Conservation (phyloP, 2,113 vertebrate species). For the Callionymus lyra region DNA sequence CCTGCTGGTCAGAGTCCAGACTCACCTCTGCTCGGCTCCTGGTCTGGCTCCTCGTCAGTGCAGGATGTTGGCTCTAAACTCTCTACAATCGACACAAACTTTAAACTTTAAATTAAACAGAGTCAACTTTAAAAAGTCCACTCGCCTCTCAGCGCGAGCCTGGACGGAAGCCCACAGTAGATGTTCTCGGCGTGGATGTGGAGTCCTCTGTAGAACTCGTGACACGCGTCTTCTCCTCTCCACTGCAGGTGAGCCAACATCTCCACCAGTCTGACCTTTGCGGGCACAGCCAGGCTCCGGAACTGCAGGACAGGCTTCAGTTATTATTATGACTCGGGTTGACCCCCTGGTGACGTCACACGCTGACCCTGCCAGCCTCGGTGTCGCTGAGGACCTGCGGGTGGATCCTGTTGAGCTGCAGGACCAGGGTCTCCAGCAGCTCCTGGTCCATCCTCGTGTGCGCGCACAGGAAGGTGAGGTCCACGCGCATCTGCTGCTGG, state of each 20-base stretch:
- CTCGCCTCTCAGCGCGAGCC: constrained; percentile 70
- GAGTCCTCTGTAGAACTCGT: constrained; percentile 89
- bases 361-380: constrained; percentile 83
- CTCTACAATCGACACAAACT: no score
- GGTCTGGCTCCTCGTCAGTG: no score
- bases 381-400: constrained; percentile 89
- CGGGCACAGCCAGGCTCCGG: constrained; percentile 79
- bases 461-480: constrained; percentile 75
- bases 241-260: constrained; percentile 78
- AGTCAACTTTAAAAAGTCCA: no score
- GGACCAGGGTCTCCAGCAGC: constrained; percentile 83
- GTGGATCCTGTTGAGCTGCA: constrained; percentile 94
- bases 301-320: constrained; percentile 67
- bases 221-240: constrained; percentile 82
- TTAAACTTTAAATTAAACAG: no score
- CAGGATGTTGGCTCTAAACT: no score
- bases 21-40: no score
- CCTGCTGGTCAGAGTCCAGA: no score
- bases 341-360: no score
- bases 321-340: no score
- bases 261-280: constrained; percentile 73
- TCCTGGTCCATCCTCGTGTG: constrained; percentile 76
- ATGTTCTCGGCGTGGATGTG: constrained; percentile 85
- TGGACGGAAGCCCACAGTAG: constrained; percentile 81
- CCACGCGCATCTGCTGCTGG: constrained; percentile 77